Evolutionary conservation across 2,888 invertebrate species (phyloP).

Genomic region (Eilema caniola): DNA sequence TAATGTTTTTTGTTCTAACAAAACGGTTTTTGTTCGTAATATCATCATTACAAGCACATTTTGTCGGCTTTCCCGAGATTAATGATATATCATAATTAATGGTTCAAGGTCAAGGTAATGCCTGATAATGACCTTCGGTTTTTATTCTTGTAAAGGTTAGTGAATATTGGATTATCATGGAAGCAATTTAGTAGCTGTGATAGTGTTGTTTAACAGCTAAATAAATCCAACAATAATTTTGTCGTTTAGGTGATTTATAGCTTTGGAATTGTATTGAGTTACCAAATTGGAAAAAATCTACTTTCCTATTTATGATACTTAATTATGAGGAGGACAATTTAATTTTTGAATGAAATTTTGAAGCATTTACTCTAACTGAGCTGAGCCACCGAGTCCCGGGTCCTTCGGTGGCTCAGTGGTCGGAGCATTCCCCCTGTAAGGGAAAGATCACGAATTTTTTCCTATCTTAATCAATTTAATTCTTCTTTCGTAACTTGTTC

Average conservation of each 20-base stretch:
- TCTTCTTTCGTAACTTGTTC: no score
- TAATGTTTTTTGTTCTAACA: constrained; percentile 29
- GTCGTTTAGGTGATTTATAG: background rate
- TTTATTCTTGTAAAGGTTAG: constrained; percentile 18
- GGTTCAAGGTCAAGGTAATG: constrained; percentile 40
- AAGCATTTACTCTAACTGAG: no score
- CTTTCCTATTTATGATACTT: no score
- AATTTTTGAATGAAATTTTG: no score
- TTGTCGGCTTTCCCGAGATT: constrained; percentile 38
- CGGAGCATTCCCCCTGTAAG: no score
- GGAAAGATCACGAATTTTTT: no score
- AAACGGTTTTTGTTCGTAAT: constrained; percentile 32
- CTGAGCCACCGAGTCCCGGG: no score
- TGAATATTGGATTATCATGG: background rate
- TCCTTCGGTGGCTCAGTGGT: no score
- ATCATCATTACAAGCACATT: constrained; percentile 34
- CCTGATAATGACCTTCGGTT: constrained; percentile 38
- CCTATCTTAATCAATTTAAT: no score
- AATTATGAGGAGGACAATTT: no score
- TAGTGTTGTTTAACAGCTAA: background rate
- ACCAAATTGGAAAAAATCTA: no score
- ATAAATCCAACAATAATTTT: background rate
- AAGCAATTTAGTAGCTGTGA: background rate
- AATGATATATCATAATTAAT: constrained; percentile 45
- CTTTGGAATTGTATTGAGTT: no score